These are phyloP conservation scores for Charaxes varanes DNA, from an alignment of 1,140 invertebrate genomes.

Conservation along the genomic window DNA sequence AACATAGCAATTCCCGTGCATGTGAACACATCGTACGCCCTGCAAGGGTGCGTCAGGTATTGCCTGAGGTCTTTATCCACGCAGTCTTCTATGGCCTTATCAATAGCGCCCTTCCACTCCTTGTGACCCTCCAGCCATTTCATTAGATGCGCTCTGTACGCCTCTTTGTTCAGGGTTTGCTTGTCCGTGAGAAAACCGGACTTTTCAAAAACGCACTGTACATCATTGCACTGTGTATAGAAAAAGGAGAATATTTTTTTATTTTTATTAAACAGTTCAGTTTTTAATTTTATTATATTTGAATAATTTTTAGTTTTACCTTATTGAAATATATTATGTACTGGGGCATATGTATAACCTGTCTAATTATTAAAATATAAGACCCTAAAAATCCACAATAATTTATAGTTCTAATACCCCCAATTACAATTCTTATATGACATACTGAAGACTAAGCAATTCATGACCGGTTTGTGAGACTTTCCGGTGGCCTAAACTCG, in stretches of 20 bases:
- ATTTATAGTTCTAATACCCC: no score
- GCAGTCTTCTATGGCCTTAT: slow-evolving; percentile 55
- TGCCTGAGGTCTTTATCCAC: slow-evolving; percentile 53
- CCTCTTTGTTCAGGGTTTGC: slow-evolving; percentile 50
- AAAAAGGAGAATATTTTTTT: no score
- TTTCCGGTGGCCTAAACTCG: no score
- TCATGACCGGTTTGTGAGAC: no score
- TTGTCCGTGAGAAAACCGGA: slow-evolving; percentile 54
- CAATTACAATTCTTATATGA: no score
- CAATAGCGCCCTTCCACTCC: slow-evolving; percentile 43
- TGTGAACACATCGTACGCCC: slow-evolving; percentile 59
- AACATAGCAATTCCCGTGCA: slow-evolving; percentile 64
- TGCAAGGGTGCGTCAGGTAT: slow-evolving; percentile 51
- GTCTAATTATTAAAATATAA: no score
- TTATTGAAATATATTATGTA: slow-evolving; percentile 4
- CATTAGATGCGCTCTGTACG: slow-evolving; percentile 40
- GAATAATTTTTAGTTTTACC: no score
- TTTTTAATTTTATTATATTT: no score
- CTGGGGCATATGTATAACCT: no score
- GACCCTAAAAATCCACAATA: no score
- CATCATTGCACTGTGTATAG: slow-evolving; percentile 50
- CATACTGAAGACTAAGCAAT: no score
- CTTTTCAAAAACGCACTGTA: slow-evolving; percentile 61
- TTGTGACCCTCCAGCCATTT: slow-evolving; percentile 45
- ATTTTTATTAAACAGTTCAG: no score